Percentiles rank a stretch among this genome's conserved stretches.
phyloP scores from a whole-genome alignment of 2,797 vertebrate genomes.

The Lemur catta region DNA sequence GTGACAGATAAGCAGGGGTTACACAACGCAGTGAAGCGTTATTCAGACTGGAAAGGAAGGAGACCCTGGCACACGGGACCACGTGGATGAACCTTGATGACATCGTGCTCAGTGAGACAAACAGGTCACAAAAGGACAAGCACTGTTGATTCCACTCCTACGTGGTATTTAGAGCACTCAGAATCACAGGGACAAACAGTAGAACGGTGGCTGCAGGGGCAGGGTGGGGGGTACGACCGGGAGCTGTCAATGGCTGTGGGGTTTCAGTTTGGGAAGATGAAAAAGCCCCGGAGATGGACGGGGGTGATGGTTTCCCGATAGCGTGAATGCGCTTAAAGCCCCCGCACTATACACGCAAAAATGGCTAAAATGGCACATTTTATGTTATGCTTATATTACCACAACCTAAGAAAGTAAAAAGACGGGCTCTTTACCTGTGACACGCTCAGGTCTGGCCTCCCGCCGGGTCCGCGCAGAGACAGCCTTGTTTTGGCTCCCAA shows the following conservation, averaged over 20 bases:
- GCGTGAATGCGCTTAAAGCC: fast-evolving
- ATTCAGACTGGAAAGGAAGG: background rate
- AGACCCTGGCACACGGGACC: fast-evolving
- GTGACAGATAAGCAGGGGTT: fast-evolving
- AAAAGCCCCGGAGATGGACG: fast-evolving
- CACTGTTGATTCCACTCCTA: fast-evolving
- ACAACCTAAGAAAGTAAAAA: background rate
- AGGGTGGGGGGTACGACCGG: fast-evolving
- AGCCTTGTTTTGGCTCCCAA: background rate
- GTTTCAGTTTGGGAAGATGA: too few species aligned
- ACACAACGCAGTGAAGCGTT: fast-evolving
- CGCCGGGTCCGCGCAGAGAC: background rate
- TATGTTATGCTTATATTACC: background rate
- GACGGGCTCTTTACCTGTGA: background rate
- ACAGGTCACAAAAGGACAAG: too few species aligned
- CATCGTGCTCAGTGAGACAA: fast-evolving
- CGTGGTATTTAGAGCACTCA: fast-evolving
- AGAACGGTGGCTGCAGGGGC: fast-evolving
- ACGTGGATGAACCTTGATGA: fast-evolving
- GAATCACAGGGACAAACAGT: fast-evolving
- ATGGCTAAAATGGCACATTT: background rate
- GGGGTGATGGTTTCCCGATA: fast-evolving
- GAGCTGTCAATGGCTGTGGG: fast-evolving
- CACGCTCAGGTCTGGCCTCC: background rate
- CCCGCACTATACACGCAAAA: too few species aligned